Percentiles rank a stretch among this genome's conserved stretches.
phyloP scores from a whole-genome alignment of 53 echinoderm and acorn worm species.

The Echinarachnius parma region DNA sequence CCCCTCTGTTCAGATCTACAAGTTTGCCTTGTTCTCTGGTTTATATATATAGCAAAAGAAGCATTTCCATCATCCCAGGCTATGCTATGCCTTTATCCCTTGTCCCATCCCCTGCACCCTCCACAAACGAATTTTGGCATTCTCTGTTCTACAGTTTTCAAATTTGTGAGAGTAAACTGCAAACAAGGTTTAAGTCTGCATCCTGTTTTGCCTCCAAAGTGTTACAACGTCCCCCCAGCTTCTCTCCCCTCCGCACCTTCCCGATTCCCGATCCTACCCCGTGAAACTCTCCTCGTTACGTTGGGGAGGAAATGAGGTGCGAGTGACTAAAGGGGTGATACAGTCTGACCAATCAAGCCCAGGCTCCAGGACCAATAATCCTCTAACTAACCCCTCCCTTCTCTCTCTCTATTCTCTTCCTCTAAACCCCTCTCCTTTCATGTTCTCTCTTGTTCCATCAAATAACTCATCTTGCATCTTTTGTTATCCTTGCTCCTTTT shows the following conservation, averaged over 20 bases:
- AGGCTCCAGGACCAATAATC: constrained; percentile 29
- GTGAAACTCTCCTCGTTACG: constrained; percentile 39
- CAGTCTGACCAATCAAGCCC: constrained; percentile 13
- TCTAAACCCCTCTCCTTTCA: neutral
- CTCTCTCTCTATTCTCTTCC: neutral
- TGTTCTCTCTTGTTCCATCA: neutral
- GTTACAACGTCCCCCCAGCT: neutral
- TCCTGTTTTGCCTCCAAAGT: too few relatives aligned
- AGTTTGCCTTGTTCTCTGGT: too few relatives aligned
- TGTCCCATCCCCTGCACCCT: neutral
- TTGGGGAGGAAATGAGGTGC: constrained; percentile 50
- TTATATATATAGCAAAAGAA: too few relatives aligned
- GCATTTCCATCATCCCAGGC: neutral
- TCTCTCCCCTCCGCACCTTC: constrained; percentile 1
- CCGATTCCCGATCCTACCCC: constrained; percentile 35
- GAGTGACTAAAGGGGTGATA: constrained; percentile 48
- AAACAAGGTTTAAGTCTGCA: too few relatives aligned
- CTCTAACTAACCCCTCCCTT: constrained; percentile 5
- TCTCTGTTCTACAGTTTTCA: too few relatives aligned
- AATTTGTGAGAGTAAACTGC: too few relatives aligned
- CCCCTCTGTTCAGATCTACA: too few relatives aligned
- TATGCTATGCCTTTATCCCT: neutral
- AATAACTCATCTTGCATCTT: too few relatives aligned
- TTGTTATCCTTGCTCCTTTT: too few relatives aligned
- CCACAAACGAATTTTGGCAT: too few relatives aligned